Percentiles rank a stretch among this genome's conserved stretches.
Evolutionary conservation across 2,113 vertebrate species (phyloP).

Genomic region (Hystrix brachyura): DNA sequence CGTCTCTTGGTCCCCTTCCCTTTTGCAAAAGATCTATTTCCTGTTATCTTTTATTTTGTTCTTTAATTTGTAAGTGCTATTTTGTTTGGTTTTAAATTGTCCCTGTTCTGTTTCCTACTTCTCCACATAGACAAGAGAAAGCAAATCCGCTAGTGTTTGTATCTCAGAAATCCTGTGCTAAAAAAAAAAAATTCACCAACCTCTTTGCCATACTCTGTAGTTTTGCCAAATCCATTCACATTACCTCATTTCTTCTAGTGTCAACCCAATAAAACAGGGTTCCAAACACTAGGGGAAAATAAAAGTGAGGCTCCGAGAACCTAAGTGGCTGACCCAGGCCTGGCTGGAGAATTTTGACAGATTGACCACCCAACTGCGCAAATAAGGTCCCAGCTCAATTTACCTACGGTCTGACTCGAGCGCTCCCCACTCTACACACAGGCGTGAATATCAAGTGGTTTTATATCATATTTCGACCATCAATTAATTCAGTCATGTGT

Average conservation of each 20-base stretch:
- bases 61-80: not conserved
- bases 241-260: not conserved
- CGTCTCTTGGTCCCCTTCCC: not conserved
- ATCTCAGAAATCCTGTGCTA: not conserved
- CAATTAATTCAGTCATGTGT: slow-evolving; percentile 78
- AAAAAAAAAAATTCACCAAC: not conserved
- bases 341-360: not conserved
- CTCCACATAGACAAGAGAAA: not conserved
- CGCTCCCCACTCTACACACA: not conserved
- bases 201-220: not conserved
- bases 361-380: not conserved
- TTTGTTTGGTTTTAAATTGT: not conserved
- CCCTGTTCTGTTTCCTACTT: not conserved
- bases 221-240: slow-evolving; percentile 39
- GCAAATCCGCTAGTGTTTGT: not conserved
- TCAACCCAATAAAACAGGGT: not conserved
- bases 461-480: slow-evolving; percentile 78
- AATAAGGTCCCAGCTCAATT: not conserved
- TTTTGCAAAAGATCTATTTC: not conserved
- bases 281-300: not conserved
- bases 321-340: not conserved
- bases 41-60: not conserved
- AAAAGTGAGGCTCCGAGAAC: not conserved
- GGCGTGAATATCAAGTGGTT: slow-evolving; percentile 64
- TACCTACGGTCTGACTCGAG: not conserved